Evolutionary conservation across 1,140 invertebrate genomes (phyloP), one percentile per base, ranked within the genome.

Genomic region (Antheraea mylitta): DNA sequence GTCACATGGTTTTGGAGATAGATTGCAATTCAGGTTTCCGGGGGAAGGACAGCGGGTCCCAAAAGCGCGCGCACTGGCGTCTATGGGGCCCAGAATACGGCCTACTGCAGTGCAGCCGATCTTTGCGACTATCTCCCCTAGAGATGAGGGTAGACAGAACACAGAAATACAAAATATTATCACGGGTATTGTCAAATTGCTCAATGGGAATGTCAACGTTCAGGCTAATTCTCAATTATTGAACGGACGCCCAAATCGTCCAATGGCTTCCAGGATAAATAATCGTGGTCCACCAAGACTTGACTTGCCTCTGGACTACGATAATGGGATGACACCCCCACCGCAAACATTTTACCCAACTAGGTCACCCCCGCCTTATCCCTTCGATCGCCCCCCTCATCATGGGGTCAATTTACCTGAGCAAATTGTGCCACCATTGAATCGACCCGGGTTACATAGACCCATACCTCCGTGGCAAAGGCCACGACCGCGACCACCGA

Each of bases 151-250:
- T 71, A 77, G 92, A 53, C 94, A 95, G 77, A 94, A 95, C 6
- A 96, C 96, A 18, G 97, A 98, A 85, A 97, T 98, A 66, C 96
- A 98, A 86, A 97, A 98, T 80, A 97, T 98, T 13, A 97, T 98
- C 64, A 97, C 97, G 8, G 97, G 97, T 11, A 96, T 98, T 48
- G 97, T 98, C 0, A 97, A 98, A 85, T 86, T 98, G 1, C 89
- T 98, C 0, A 97, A 98, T 77, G 97, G 97, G 0, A 97, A 98
- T 76, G 96, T 97, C 0, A 97, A 97, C 76, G 95, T 96, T 0
- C 95, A 96, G 76, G 94, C 95, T 0, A 96, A 96, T 77, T 95
- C 94, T 0, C 93, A 94, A 63, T 82, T 93, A 22, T 72, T 89
- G n/a, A 92, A 93, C 53, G 84, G 92, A 7, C 83, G 93, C 66